Conservation (phyloP, 2,888 invertebrate species). For the Drosophila parthenogenetica region DNA sequence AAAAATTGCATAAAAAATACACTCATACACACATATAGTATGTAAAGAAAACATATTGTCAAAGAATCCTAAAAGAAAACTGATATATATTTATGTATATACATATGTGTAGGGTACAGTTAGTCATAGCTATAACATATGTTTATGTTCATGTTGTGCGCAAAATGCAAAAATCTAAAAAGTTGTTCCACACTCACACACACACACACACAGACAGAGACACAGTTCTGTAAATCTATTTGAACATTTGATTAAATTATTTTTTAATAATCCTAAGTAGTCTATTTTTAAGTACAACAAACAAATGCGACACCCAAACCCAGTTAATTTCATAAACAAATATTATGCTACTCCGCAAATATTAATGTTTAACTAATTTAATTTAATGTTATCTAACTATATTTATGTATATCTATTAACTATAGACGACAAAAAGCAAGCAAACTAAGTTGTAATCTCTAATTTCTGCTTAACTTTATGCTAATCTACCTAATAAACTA, state of each 20-base stretch:
- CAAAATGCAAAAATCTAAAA: conserved; percentile 48
- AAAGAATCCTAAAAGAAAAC: conserved; percentile 36
- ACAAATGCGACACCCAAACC: conserved; percentile 68
- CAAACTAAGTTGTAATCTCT: conserved; percentile 38
- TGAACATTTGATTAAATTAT: conserved; percentile 56
- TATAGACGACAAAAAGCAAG: conserved; percentile 12
- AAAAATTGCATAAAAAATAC: conserved; percentile 27
- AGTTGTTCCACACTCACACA: conserved; percentile 51
- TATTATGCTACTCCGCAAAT: conserved; percentile 35
- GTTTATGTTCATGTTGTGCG: conserved; percentile 62
- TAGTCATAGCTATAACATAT: conserved; percentile 8
- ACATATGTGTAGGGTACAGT: conserved; percentile 11
- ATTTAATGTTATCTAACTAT: conserved; percentile 2
- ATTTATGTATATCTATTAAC: conserved; percentile 17
- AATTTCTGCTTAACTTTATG: conserved; percentile 41
- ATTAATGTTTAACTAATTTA: conserved; percentile 63
- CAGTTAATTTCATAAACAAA: conserved; percentile 64
- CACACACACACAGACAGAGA: conserved; percentile 30
- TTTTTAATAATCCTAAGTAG: conserved; percentile 53
- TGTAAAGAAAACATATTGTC: conserved; percentile 18
- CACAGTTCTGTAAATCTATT: conserved; percentile 44
- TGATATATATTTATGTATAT: conserved; percentile 20
- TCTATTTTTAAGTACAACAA: conserved; percentile 43
- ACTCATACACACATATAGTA: conserved; percentile 17
- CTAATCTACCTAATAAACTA: conserved; percentile 31